Conservation (phyloP, 2,113 vertebrate species). For the Seriola quinqueradiata region DNA sequence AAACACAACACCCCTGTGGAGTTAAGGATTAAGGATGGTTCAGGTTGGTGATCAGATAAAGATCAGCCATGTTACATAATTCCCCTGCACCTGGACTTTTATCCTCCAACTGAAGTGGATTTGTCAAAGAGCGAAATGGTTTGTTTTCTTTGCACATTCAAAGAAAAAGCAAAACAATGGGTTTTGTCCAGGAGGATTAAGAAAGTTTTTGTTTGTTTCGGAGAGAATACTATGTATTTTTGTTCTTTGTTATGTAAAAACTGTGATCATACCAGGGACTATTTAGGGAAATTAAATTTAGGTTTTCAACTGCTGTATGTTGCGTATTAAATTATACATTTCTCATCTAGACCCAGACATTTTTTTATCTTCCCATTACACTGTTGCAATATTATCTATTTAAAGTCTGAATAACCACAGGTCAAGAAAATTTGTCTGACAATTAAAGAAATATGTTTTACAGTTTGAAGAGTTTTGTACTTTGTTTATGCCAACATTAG, state of each 20-base stretch:
- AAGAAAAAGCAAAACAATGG: slow-evolving; percentile 8
- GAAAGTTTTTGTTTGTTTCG: slow-evolving; percentile 35
- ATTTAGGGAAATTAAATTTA: not conserved
- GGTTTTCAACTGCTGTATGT: not conserved
- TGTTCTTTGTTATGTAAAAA: not conserved
- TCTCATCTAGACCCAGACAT: no score
- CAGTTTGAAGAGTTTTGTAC: no score
- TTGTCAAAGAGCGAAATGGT: not conserved
- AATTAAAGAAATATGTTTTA: no score
- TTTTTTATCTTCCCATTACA: no score
- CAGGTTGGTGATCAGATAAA: slow-evolving; percentile 12
- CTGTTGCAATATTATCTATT: not conserved
- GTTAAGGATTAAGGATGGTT: not conserved
- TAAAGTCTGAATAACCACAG: not conserved
- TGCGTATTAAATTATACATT: not conserved
- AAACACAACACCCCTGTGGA: not conserved
- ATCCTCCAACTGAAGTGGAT: not conserved
- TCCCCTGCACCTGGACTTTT: not conserved
- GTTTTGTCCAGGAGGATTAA: slow-evolving; percentile 15
- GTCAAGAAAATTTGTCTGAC: no score
- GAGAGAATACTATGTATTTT: not conserved
- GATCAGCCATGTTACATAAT: slow-evolving; percentile 22
- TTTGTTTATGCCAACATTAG: not conserved
- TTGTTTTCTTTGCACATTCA: slow-evolving; percentile 49
- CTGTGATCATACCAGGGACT: no score